Base-by-base conservation (phyloP, 2,888 invertebrate species). In the Morpho deidamia region DNA sequence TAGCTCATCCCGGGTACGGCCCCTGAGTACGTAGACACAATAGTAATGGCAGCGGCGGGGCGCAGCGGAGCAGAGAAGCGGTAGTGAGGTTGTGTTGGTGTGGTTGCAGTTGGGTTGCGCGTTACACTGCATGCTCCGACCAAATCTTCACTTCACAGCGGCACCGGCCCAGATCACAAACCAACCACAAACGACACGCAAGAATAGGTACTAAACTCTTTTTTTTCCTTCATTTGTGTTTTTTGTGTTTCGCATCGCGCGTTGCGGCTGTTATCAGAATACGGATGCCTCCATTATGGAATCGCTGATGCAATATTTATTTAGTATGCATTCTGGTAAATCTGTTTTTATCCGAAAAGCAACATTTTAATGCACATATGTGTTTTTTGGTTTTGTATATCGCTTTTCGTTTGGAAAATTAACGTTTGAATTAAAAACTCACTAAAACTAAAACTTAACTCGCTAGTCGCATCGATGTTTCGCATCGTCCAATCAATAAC, bases 61-160 rank as follows among this genome's bases (percentile, higher is more conserved):
- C 47, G 56, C 32, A 50, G 57, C 59, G 56, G 60, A 58, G 60
- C 65, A 54, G 63, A 61, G 69, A 56, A 70, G 76, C 81, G 72
- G 80, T 80, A 84, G 82, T 88, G 85, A 87, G 86, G 81, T 86
- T 83, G 85, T 85, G 83, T 85, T 88, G 86, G 83, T 89, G 91
- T 92, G 94, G 93, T 95, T 95, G 93, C 95, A 95, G 95, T 95
- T 93, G 94, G 95, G 93, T 95, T 95, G 93, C 94, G 95, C 92
- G 94, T 94, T 92, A 94, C 94, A 93, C 94, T 95, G 93, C 95
- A 95, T 95, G 95, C 95, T 93, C 94, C 94, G 92, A 91, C 91
- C 91, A 87, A 87, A 88, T 81, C 88, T 81, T 71, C 88, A 84
- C 87, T 80, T 78, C 84, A 84, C 90, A 84, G 89, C 89, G 89